These are phyloP conservation scores for Cataglyphis albicans DNA, from an alignment of 2,888 invertebrate genomes.

Conservation along the genomic window DNA sequence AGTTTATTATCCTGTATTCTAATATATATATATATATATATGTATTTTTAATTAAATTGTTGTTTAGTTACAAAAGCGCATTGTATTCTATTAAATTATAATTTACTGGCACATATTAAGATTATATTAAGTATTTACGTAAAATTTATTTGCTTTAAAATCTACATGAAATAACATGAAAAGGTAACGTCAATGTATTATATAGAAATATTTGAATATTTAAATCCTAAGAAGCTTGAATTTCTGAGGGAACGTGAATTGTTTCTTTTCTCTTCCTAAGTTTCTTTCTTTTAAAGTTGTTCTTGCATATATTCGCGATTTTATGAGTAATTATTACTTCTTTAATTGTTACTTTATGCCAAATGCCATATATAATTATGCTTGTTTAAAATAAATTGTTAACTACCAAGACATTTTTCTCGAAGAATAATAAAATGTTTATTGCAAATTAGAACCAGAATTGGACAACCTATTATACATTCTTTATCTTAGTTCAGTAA, in stretches of 20 bases:
- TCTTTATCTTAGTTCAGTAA: slow-evolving; percentile 44
- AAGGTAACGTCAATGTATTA: background rate
- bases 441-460: slow-evolving; percentile 10
- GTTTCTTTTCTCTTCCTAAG: background rate
- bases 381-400: background rate
- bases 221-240: background rate
- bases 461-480: slow-evolving; percentile 35
- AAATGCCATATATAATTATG: background rate
- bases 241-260: background rate
- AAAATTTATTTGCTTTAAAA: slow-evolving; percentile 6
- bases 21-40: background rate
- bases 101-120: background rate
- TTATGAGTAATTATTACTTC: slow-evolving; percentile 10
- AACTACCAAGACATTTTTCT: background rate
- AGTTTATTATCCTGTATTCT: background rate
- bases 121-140: background rate
- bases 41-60: background rate
- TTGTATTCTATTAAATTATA: background rate
- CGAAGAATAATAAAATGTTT: slow-evolving; percentile 24
- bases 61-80: background rate
- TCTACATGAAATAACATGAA: background rate
- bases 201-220: slow-evolving; percentile 2
- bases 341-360: background rate
- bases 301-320: slow-evolving; percentile 1
- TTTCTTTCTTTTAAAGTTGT: slow-evolving; percentile 3